Base-by-base conservation (phyloP, 2,888 invertebrate species). In the Heliothis peltigera region DNA sequence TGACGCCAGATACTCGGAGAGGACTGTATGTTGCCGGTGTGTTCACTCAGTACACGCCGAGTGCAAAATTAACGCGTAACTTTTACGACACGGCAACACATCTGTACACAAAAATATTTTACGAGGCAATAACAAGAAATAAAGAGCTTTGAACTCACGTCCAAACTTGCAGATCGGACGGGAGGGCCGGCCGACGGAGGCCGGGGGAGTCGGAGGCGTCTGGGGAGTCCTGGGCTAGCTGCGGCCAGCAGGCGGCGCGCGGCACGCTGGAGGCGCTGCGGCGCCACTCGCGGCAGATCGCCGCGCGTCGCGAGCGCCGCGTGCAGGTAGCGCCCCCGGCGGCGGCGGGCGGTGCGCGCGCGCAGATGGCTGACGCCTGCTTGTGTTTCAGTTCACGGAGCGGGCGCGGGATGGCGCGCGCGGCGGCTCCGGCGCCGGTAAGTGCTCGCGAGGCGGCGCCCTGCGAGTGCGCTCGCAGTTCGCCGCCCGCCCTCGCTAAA, bases 261-360 rank as follows among this genome's bases (percentile, higher is more conserved):
- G 68, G 74, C 91, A 90, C 87, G 86, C 94, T 95, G 97, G 97
- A 97, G 97, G 97, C 97, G 92, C 96, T 98, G 95, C 96, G 97
- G 93, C 97, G 97, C 89, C 97, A 97, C 95, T 97, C 97, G 95
- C 96, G 97, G 96, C 97, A 97, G 95, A 97, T 98, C 94, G 97
- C 97, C 95, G 97, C 97, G 92, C 97, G 96, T 91, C 96, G 79
- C 67, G 79, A 77, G 71, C 96, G 97, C 95, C 97, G 97, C 96
- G 97, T 97, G 95, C 97, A 97, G 97, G 97, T 97, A 93, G 95
- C 84, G 80, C 84, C 79, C 17, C 52, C 84, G 56, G 39, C 39
- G 42, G 32, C 18, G 46, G 35, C 86, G 18, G 53, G 12, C 83
- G 84, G 84, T 84, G 2, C 82, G 81, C 82, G 76, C 82, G 48